Evolutionary conservation across 1,140 invertebrate genomes (phyloP).

Genomic region (Drosophila melanica): DNA sequence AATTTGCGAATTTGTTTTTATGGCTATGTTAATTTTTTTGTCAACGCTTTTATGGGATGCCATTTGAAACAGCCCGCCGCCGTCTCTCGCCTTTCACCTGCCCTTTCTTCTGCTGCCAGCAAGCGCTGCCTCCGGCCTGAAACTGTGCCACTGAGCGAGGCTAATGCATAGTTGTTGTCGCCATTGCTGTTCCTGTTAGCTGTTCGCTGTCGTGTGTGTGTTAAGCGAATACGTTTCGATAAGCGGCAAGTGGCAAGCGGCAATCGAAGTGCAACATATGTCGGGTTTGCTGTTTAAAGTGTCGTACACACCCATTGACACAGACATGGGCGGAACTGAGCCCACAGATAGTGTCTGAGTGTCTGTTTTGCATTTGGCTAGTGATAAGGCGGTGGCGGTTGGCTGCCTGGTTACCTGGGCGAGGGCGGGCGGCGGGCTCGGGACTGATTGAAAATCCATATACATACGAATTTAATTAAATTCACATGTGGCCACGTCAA

Average conservation of each 20-base stretch:
- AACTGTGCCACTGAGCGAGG: constrained; percentile 62
- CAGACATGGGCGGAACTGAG: not conserved
- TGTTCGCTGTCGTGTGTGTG: constrained; percentile 26
- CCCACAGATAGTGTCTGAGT: constrained; percentile 15
- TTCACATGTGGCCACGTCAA: constrained; percentile 23
- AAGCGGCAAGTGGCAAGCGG: constrained; percentile 26
- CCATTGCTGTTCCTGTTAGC: constrained; percentile 16
- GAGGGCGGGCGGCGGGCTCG: not conserved
- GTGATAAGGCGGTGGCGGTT: constrained; percentile 57
- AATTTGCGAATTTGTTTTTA: constrained; percentile 53
- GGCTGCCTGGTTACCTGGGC: not conserved
- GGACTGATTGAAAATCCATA: constrained; percentile 74
- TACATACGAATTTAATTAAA: constrained; percentile 60
- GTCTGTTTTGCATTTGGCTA: constrained; percentile 53
- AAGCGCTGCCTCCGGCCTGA: constrained; percentile 23
- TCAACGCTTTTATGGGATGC: constrained; percentile 73
- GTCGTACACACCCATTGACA: constrained; percentile 14
- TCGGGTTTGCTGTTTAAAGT: constrained; percentile 24
- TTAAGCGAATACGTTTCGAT: constrained; percentile 36
- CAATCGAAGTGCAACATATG: constrained; percentile 65
- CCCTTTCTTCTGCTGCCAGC: constrained; percentile 4
- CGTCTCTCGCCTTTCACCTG: constrained; percentile 8
- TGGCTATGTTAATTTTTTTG: constrained; percentile 74
- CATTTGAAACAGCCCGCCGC: constrained; percentile 40
- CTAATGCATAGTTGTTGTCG: constrained; percentile 8